A percentile compares a stretch with the other conserved stretches of the same genome.
Evolutionary conservation across 2,888 invertebrate genomes (phyloP).

Genomic region (Charanyca ferruginea): DNA sequence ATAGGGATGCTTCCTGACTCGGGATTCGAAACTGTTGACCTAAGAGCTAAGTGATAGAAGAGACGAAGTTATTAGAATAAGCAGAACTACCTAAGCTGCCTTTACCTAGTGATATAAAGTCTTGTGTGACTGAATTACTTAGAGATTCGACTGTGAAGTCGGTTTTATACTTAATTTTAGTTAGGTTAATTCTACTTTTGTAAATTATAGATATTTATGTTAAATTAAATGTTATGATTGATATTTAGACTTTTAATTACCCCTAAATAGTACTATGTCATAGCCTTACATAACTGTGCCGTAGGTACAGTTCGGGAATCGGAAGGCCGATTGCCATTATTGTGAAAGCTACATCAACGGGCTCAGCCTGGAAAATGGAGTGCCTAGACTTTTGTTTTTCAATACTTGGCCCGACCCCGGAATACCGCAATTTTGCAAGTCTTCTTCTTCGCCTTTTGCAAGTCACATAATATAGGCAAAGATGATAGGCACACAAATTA

Average conservation of each 20-base stretch:
- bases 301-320: no score
- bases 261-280: neutral
- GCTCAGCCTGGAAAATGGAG: no score
- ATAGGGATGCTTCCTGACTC: constrained; percentile 81
- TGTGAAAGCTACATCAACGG: no score
- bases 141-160: constrained; percentile 56
- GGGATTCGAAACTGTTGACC: constrained; percentile 88
- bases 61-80: constrained; percentile 61
- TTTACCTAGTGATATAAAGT: constrained; percentile 71
- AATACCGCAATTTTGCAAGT: no score
- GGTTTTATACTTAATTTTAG: constrained; percentile 59
- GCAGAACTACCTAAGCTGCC: constrained; percentile 60
- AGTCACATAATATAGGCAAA: no score
- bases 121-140: constrained; percentile 62
- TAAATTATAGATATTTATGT: constrained; percentile 83
- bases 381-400: no score
- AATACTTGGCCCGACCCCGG: no score
- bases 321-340: no score
- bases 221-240: constrained; percentile 79
- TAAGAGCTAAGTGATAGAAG: constrained; percentile 78
- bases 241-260: constrained; percentile 26
- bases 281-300: neutral
- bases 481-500: no score
- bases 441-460: no score
- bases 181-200: constrained; percentile 71